These are phyloP conservation scores for Onchidella celtica DNA, from an alignment of 2,888 invertebrate species.

Conservation along the genomic window DNA sequence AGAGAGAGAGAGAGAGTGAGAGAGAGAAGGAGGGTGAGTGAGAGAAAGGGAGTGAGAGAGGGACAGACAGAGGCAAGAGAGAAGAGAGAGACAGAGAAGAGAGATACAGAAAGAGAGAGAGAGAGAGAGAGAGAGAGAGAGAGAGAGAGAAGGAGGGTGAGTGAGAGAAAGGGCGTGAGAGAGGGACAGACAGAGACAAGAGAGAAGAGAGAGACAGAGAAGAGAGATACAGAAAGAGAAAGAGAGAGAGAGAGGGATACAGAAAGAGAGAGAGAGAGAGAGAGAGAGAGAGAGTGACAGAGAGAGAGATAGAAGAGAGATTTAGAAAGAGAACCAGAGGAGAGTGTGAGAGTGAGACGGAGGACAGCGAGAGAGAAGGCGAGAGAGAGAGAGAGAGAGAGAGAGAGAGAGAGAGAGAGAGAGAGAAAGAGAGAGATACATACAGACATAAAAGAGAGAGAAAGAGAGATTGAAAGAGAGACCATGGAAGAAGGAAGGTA, in stretches of 20 bases:
- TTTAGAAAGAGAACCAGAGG: neutral
- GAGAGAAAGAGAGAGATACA: constrained; percentile 21
- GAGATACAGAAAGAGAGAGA: neutral
- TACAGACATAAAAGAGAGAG: no score
- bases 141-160: no score
- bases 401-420: constrained; percentile 4
- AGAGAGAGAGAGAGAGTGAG: no score
- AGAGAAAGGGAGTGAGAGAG: neutral
- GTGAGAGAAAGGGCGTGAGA: no score
- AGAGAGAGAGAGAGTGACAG: neutral
- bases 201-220: neutral
- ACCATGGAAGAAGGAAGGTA: neutral
- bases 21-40: no score
- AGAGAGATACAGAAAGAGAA: neutral
- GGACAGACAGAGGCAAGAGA: neutral
- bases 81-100: neutral
- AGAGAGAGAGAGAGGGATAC: neutral
- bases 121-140: no score
- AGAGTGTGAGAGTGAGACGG: neutral
- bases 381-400: constrained; percentile 14
- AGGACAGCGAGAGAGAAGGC: neutral
- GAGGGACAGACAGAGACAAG: no score
- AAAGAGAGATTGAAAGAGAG: no score
- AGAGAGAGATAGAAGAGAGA: neutral
- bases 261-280: neutral